Conservation (phyloP, 2,113 vertebrate species). For the Gopherus evgoodei region DNA sequence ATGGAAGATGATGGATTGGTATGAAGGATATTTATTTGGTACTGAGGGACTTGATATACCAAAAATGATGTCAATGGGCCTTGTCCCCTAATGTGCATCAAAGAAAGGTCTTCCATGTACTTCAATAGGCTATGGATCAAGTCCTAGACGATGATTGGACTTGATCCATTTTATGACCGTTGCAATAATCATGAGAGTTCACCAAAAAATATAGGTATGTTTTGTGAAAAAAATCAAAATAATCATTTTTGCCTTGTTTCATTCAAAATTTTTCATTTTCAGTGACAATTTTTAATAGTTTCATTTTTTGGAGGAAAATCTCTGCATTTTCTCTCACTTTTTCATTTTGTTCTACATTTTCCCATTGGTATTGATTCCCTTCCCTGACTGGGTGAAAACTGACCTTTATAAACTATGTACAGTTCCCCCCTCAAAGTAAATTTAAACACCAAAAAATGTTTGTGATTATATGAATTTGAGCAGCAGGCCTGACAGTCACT, state of each 20-base stretch:
- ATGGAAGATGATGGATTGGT: neutral
- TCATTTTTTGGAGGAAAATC: neutral
- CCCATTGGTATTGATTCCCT: neutral
- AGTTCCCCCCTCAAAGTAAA: neutral
- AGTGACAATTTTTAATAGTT: neutral
- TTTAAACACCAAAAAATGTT: neutral
- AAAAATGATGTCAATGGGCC: neutral
- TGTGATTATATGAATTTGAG: neutral
- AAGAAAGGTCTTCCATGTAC: neutral
- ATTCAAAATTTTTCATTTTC: neutral
- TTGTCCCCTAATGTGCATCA: neutral
- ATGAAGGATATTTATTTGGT: neutral
- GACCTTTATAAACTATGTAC: neutral
- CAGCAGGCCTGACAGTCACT: neutral
- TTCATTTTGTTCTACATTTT: neutral
- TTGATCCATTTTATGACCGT: neutral
- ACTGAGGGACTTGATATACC: neutral
- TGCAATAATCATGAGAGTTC: neutral
- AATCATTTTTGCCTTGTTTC: neutral
- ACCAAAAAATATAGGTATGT: neutral
- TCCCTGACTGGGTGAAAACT: neutral
- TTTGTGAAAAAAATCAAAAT: neutral
- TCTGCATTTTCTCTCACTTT: neutral
- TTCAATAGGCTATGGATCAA: neutral
- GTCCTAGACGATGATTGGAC: neutral